These are phyloP conservation scores for Trissolcus basalis DNA, from an alignment of 1,140 invertebrate genomes.

Conservation along the genomic window DNA sequence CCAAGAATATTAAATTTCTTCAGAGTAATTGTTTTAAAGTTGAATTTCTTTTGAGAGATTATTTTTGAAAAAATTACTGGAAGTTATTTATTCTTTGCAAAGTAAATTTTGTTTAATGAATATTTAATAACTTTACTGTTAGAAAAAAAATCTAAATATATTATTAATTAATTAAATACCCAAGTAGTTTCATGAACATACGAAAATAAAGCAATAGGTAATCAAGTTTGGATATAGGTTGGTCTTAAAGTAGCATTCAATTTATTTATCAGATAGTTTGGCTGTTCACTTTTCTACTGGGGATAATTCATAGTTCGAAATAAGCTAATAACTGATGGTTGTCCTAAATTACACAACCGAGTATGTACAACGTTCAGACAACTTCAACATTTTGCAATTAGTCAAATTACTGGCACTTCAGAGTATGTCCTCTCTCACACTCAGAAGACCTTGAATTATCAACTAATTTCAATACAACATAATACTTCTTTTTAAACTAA, in stretches of 20 bases:
- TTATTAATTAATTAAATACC: too few species aligned
- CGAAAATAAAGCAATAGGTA: too few species aligned
- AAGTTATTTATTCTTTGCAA: too few species aligned
- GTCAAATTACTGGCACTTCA: constrained; percentile 43
- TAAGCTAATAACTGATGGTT: constrained; percentile 49
- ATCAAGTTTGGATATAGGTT: constrained; percentile 8
- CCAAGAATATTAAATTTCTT: too few species aligned
- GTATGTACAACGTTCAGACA: constrained; percentile 33
- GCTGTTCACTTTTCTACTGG: constrained; percentile 46
- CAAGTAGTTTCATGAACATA: too few species aligned
- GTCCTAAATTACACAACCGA: constrained; percentile 49
- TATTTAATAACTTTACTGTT: too few species aligned
- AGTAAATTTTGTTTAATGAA: too few species aligned
- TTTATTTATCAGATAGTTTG: constrained; percentile 50
- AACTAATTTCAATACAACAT: constrained; percentile 21
- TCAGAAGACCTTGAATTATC: constrained; percentile 27
- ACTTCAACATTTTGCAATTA: constrained; percentile 47
- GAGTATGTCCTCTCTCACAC: constrained; percentile 18
- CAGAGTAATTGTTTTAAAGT: too few species aligned
- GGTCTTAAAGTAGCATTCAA: constrained; percentile 34
- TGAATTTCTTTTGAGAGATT: too few species aligned
- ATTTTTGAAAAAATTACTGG: too few species aligned
- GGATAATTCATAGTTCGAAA: constrained; percentile 49
- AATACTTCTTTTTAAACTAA: not conserved
- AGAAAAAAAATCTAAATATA: too few species aligned